Conservation (phyloP, 2,888 invertebrate genomes). For the Drosophila trichaetosa region DNA sequence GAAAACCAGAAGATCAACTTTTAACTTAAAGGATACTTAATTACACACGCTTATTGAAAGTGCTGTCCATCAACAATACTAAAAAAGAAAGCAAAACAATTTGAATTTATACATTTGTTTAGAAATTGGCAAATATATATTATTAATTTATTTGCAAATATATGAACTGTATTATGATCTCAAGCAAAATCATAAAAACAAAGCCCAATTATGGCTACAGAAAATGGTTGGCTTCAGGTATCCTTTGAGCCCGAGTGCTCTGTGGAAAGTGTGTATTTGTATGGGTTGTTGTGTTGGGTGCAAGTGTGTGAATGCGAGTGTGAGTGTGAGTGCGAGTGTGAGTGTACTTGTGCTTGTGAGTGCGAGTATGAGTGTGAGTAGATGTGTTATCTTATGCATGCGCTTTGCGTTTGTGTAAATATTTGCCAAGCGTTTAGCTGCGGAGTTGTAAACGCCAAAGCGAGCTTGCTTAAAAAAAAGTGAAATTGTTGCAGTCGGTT, state of each 20-base stretch:
- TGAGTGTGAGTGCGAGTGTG: no score
- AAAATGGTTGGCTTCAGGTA: slow-evolving; percentile 5
- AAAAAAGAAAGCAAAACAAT: not conserved
- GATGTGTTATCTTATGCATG: slow-evolving; percentile 63
- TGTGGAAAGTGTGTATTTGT: not conserved
- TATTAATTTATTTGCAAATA: not conserved
- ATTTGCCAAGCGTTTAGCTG: slow-evolving; percentile 77
- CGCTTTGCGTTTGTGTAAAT: slow-evolving; percentile 65
- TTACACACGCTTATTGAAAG: not conserved
- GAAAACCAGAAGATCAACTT: not conserved
- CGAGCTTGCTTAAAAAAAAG: slow-evolving; percentile 25
- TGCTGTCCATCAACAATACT: not conserved
- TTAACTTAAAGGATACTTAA: no score
- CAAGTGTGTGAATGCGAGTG: not conserved
- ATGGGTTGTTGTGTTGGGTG: not conserved
- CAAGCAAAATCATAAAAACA: not conserved
- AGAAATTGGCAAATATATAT: not conserved
- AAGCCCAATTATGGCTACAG: not conserved
- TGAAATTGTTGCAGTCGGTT: not conserved
- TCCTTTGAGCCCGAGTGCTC: not conserved
- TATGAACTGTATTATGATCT: not conserved
- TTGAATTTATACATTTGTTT: not conserved
- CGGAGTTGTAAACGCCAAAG: slow-evolving; percentile 21
- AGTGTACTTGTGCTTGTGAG: not conserved
- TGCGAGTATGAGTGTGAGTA: slow-evolving; percentile 6